Base-by-base conservation (phyloP, 2,113 vertebrate species). In the Neolamprologus variostigma region DNA sequence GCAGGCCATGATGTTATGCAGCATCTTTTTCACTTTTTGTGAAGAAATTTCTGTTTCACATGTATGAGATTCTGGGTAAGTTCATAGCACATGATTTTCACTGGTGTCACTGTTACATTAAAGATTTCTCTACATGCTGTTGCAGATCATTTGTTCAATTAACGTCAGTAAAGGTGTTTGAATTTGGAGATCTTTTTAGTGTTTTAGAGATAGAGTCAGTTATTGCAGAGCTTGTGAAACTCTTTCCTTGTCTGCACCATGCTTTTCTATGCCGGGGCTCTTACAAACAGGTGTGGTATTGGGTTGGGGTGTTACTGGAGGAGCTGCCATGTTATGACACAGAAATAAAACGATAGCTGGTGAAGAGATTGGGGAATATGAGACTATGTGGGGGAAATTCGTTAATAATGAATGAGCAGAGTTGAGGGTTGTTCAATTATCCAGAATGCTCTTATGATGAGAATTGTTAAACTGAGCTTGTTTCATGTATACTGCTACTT, bases 301-400 rank as follows among this genome's bases (percentile, higher is more conserved):
- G 87, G 16, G 73, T 83, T 85, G 85, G 86, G 91, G 85, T 89
- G 91, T 91, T 91, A 71, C 84, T 92, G 90, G 92, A 87, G 89
- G 84, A 87, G 76, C 8, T 82, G 54, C 79, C 81, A 83, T 84
- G 87, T 89, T 85, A 90, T 47, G 81, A 83, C 63, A 82, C 28
- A 71, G 50, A 54, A 51, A 86, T 81, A 42, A 78, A 86, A 84
- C 45, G 26, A 37, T 40, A 51, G 28, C 59, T 66, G 37, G 28
- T 59, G 14, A 37, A 47, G 40, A 50, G 71, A 28, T 8, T 50
- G 23, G 71, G 71, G 71, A 50, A 76, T 76, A 76, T 19, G 23
- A 17, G 23, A 50, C 4, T 76, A 47, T 73, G 45, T 73, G 63
- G 53, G 16, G 54, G 40, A 33, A 63, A 8, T 14, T 4, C 81